Evolutionary conservation across 92 coral and sea anemone genomes (phyloP), one percentile per base, ranked within the genome.

Genomic region (Porites cylindrica): DNA sequence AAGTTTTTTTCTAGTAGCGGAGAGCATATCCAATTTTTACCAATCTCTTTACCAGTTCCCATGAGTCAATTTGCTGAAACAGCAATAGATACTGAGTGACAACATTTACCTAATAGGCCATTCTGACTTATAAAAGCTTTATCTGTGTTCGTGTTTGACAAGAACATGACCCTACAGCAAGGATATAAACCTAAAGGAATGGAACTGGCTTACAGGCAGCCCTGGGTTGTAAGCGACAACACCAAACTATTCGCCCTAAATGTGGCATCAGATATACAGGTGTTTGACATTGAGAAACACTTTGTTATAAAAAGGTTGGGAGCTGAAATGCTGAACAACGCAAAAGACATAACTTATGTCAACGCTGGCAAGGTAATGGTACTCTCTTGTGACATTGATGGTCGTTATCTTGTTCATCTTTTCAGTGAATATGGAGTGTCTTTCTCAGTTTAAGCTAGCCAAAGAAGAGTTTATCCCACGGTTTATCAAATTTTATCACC

Each of bases 31-130:
- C 1, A 51, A 3, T 75, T 7, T 10, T 51, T 20, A 11, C 7
- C 7, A 11, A 1, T 7, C 11, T 75, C 23, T 10, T 51, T 20
- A 11, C 7, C 7, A 11, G 8, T 7, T 43, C n/a, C n/a, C 7
- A 29, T 8, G 14, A 4, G 1, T 29, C 0, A 5, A 3, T 4
- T 32, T 12, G n/a, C 5, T 13, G 18, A 13, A 10, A 1, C n/a
- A 26, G 75, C 17, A 14, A 43, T 82, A 16, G 73, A 79, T 19
- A 83, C 88, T 7, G 91, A n/a, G 75, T 4, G 84, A 83, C 54
- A 76, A 83, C 63, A 67, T 76, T 17, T 82, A 88, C 66, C 58
- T 83, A 59, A 60, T 75, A n/a, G 66, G 26, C 23, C 11, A 13
- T 17, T 18, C 19, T 5, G n/a, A 61, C 16, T 62, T 19, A 21